Evolutionary conservation across 1,140 invertebrate species (phyloP).

Genomic region (Schlechtendalia chinensis): DNA sequence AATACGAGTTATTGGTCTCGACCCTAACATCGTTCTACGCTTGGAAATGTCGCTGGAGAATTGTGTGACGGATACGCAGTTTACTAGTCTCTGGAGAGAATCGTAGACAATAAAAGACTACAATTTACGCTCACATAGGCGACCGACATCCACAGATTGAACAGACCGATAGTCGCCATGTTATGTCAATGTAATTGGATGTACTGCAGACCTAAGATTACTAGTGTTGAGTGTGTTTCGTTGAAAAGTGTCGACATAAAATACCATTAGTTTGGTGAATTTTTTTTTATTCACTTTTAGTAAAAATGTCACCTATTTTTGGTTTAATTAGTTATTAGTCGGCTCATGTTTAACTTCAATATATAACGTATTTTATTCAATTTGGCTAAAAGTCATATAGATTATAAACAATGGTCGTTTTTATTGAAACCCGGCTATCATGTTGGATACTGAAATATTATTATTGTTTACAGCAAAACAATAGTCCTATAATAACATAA

Average conservation of each 20-base stretch:
- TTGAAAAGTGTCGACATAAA: no score
- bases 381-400: no score
- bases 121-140: neutral
- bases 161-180: neutral
- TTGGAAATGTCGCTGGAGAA: slow-evolving; percentile 10
- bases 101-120: slow-evolving; percentile 14
- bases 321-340: no score
- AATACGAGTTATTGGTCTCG: neutral
- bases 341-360: no score
- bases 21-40: slow-evolving; percentile 3
- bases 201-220: neutral
- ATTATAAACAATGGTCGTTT: no score
- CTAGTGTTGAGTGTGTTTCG: neutral
- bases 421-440: no score
- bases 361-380: no score
- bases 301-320: no score
- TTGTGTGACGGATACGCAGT: neutral
- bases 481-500: neutral
- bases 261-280: no score
- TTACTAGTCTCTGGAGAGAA: slow-evolving; percentile 36
- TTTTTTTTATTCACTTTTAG: no score
- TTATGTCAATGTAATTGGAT: slow-evolving; percentile 7
- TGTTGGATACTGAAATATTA: neutral
- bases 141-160: neutral
- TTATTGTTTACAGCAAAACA: neutral